phyloP scores from a whole-genome alignment of 2,888 invertebrate species.

The Scaptomyza polygonia region DNA sequence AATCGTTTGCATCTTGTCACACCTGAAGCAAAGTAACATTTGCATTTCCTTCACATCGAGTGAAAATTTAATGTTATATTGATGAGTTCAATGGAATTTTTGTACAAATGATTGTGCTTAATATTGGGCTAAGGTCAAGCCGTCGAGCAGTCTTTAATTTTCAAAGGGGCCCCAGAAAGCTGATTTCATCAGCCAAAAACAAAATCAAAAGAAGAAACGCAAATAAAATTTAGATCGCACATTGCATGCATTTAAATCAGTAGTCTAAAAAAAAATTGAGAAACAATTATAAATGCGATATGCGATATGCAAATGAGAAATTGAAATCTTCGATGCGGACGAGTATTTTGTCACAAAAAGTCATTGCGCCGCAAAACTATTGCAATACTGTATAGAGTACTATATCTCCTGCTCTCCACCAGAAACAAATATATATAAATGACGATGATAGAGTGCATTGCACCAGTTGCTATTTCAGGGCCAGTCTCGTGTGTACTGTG shows the following conservation, averaged over 20 bases:
- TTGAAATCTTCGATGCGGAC: constrained; percentile 19
- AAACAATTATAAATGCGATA: constrained; percentile 56
- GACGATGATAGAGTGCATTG: constrained; percentile 42
- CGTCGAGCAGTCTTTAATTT: constrained; percentile 4
- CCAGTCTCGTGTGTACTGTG: constrained; percentile 29
- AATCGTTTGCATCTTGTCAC: constrained; percentile 28
- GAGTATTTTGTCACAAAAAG: constrained; percentile 40
- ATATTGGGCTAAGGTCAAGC: constrained; percentile 64
- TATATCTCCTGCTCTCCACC: too few relatives aligned
- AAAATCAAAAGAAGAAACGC: constrained; percentile 1
- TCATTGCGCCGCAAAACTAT: constrained; percentile 65
- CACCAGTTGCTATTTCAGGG: constrained; percentile 49
- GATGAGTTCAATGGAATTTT: constrained; percentile 58
- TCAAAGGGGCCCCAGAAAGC: constrained; percentile 4
- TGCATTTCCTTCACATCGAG: constrained; percentile 25
- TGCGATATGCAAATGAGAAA: constrained; percentile 56
- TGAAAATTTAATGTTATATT: constrained; percentile 43
- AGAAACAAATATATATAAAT: too few relatives aligned
- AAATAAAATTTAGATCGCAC: constrained; percentile 53
- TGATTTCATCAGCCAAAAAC: constrained; percentile 60
- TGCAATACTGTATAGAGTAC: constrained; percentile 58
- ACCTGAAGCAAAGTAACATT: constrained; percentile 19
- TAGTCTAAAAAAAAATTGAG: constrained; percentile 60
- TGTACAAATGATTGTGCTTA: constrained; percentile 11
- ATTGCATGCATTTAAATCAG: constrained; percentile 59